Evolutionary conservation across 2,797 vertebrate genomes (phyloP).

Genomic region (Synanceia verrucosa): DNA sequence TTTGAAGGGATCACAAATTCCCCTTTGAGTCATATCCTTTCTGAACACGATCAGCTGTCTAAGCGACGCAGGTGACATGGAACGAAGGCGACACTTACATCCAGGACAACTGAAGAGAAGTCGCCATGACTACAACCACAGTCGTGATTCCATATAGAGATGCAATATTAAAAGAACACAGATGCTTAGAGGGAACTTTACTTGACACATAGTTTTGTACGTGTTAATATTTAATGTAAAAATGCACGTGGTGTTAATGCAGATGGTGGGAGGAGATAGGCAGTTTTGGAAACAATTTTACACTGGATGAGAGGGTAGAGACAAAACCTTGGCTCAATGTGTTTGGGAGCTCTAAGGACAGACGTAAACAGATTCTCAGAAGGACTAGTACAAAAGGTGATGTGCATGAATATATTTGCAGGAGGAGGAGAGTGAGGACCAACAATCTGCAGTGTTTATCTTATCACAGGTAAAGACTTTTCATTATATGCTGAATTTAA

Average conservation of each 20-base stretch:
- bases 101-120: neutral
- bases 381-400: neutral
- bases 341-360: neutral
- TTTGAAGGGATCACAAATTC: constrained; percentile 13
- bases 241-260: neutral
- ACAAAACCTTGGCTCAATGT: neutral
- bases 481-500: neutral
- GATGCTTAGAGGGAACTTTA: neutral
- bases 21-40: neutral
- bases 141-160: neutral
- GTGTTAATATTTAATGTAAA: neutral
- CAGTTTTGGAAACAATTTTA: neutral
- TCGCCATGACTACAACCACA: neutral
- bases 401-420: neutral
- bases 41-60: constrained; percentile 11
- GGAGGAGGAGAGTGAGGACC: constrained; percentile 3
- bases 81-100: constrained; percentile 1
- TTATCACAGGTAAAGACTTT: neutral
- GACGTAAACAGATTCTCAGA: neutral
- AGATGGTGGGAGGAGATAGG: neutral
- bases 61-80: neutral
- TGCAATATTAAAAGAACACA: constrained; percentile 9
- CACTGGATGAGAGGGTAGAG: neutral
- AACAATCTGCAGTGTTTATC: neutral
- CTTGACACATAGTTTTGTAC: neutral